These are phyloP conservation scores for Clarias magur DNA, from an alignment of 2,113 vertebrate species.

Conservation along the genomic window DNA sequence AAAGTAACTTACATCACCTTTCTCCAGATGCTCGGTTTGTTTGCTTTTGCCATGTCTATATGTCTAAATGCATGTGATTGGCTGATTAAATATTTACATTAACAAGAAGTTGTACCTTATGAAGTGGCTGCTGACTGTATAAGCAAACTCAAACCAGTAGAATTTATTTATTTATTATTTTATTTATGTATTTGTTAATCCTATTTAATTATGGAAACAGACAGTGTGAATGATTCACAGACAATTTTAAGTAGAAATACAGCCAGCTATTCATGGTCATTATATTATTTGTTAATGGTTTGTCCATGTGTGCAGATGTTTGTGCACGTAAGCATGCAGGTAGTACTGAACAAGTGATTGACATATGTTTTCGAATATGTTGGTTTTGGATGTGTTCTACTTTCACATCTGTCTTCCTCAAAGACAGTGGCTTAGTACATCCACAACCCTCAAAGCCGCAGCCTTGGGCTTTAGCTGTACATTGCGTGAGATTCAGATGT, in stretches of 20 bases:
- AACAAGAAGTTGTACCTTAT: too few species aligned
- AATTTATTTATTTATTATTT: not conserved
- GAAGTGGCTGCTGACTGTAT: not conserved
- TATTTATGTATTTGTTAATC: not conserved
- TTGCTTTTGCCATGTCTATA: too few species aligned
- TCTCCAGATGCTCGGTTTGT: too few species aligned
- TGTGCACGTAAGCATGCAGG: conserved; percentile 39
- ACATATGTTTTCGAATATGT: conserved; percentile 49
- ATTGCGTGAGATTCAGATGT: conserved; percentile 71
- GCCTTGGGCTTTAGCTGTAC: conserved; percentile 56
- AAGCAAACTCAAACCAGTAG: not conserved
- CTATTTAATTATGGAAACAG: not conserved
- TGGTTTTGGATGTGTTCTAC: conserved; percentile 63
- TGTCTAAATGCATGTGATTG: too few species aligned
- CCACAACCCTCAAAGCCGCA: conserved; percentile 53
- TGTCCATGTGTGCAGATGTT: not conserved
- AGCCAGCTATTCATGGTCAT: not conserved
- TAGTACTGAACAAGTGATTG: conserved; percentile 50
- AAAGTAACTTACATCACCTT: too few species aligned
- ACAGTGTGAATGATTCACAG: not conserved
- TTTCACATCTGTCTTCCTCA: conserved; percentile 66
- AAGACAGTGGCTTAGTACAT: conserved; percentile 58
- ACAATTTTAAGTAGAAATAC: not conserved
- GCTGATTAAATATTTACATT: too few species aligned
- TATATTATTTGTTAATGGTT: conserved; percentile 9